Evolutionary conservation across 53 echinoderm and acorn worm genomes (phyloP).

Genomic region (Holothuria leucospilota): DNA sequence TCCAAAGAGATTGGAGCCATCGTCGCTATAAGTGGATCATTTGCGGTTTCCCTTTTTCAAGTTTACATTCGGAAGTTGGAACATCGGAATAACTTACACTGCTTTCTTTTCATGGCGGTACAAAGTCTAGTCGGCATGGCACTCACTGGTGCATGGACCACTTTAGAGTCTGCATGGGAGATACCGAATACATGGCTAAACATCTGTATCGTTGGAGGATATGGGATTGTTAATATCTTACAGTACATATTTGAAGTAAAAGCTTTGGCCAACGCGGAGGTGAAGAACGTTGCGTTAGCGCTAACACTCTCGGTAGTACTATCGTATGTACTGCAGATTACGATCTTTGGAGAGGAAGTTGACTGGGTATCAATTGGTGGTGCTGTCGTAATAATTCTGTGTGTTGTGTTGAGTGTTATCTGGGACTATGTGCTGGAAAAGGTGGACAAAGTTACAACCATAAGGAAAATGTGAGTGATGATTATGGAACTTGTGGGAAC

Average conservation of each 20-base stretch:
- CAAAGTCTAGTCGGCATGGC: constrained; percentile 3
- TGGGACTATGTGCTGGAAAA: neutral
- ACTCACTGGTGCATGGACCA: neutral
- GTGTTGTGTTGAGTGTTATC: neutral
- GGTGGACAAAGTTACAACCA: neutral
- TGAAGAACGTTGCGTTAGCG: neutral
- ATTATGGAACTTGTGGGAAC: too few species aligned
- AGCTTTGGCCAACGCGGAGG: neutral
- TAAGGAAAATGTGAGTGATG: too few species aligned
- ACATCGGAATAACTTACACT: neutral
- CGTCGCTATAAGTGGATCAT: neutral
- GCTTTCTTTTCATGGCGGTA: neutral
- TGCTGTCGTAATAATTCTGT: neutral
- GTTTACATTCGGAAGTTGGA: neutral
- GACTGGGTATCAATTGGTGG: neutral
- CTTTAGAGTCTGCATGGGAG: constrained; percentile 5
- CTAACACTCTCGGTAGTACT: neutral
- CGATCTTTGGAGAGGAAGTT: neutral
- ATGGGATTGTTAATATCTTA: neutral
- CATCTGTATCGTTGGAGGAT: neutral
- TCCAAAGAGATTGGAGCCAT: neutral
- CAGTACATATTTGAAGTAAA: neutral
- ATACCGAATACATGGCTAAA: neutral
- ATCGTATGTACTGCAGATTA: neutral
- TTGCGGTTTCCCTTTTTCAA: neutral